Base-by-base conservation (phyloP, 2,797 vertebrate species). In the Australoheros facetus region DNA sequence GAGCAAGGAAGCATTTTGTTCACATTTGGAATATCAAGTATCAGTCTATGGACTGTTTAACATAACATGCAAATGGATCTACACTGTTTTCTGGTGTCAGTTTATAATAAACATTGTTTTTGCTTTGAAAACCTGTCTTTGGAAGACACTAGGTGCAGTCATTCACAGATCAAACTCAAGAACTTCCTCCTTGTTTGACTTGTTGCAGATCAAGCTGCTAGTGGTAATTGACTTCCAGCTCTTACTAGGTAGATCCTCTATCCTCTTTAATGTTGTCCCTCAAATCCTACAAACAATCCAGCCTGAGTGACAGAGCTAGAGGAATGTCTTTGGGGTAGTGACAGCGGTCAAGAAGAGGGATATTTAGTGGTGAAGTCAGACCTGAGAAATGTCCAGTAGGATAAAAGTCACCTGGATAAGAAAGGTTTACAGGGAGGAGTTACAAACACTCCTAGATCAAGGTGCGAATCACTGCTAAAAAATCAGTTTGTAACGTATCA, bases 221-320 rank as follows among this genome's bases (percentile, higher is more conserved):
- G 37, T 83, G 37, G 81, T 92, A 85, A 92, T 90, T 88, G 59
- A 79, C 82, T 90, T 78, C 71, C 42, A 78, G 78, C 11, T 32
- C 48, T 89, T 80, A 88, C 74, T 28, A 89, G 79, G 58, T 70
- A 23, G 48, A 82, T 34, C 10, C 57, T 81, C 62, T 77, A 91
- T 93, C 88, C 78, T 74, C 88, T 88, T 37, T 93, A 93, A 91
- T 89, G 76, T 60, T 56, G 71, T 85, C 85, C 32, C 83, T 88
- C 60, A 84, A 92, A 95, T 95, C 91, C 90, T 55, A 80, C 92
- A 88, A 91, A 54, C 71, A 11, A 71, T 54, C 32, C 57, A 53
- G 78, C 23, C 78, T 76, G 54, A 72, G 48, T 71, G 48, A 73
- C 12, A 32, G 42, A 21, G 39, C 5, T 7, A 19, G 2, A 73